phyloP scores from a whole-genome alignment of 2,113 vertebrate genomes.

The Syngnathus typhle region DNA sequence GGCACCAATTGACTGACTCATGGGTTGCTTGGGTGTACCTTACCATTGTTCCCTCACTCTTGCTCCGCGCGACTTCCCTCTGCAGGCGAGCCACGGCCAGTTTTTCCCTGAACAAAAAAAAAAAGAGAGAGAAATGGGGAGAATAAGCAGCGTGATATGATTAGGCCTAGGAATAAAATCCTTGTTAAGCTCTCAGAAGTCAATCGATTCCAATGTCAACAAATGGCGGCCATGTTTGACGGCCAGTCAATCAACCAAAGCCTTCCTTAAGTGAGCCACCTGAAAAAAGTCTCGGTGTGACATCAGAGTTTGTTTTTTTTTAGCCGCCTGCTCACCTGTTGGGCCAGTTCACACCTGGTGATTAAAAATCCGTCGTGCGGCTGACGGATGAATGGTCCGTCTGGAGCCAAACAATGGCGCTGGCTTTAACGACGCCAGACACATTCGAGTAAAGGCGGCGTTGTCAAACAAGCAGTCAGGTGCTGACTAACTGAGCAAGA shows the following conservation, averaged over 20 bases:
- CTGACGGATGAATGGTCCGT: slow-evolving; percentile 30
- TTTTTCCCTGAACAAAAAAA: slow-evolving; percentile 77
- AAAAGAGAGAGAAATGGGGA: slow-evolving; percentile 5
- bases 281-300: slow-evolving; percentile 41
- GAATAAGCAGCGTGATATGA: background rate
- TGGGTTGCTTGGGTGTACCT: slow-evolving; percentile 23
- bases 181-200: background rate
- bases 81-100: slow-evolving; percentile 86
- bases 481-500: slow-evolving; percentile 34
- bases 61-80: slow-evolving; percentile 81
- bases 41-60: slow-evolving; percentile 89
- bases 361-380: slow-evolving; percentile 32
- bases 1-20: slow-evolving; percentile 6
- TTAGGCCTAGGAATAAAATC: background rate
- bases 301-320: slow-evolving; percentile 43
- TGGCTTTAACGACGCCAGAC: slow-evolving; percentile 12
- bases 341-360: slow-evolving; percentile 11
- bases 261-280: background rate
- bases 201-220: background rate
- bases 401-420: slow-evolving; percentile 18
- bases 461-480: background rate
- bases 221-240: too few species aligned
- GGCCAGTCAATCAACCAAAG: too few species aligned
- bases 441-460: background rate
- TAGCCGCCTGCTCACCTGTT: slow-evolving; percentile 40